Evolutionary conservation across 2,888 invertebrate species (phyloP), one percentile per base, ranked within the genome.

Genomic region (Callyntrura sp.): DNA sequence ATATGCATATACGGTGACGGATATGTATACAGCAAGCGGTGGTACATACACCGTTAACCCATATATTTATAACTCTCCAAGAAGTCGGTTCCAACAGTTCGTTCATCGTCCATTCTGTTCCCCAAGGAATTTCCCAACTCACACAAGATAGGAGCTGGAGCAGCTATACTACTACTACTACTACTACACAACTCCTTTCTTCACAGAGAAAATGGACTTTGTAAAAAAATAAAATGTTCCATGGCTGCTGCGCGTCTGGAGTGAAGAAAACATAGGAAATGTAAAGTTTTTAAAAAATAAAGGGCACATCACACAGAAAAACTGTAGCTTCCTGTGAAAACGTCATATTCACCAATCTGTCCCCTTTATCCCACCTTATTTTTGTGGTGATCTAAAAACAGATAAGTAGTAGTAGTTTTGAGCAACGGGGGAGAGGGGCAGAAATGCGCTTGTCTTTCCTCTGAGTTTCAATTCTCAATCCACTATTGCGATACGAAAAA

Each of bases 31-130:
- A 45, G 14, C 43, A 35, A 35, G 6, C 6, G 35, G 35, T 35
- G 2, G 35, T 35, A 35, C 35, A 35, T 35, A 35, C 35, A 35
- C 35, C 35, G 35, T 35, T 35, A 35, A 35, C 35, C 35, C 35
- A 35, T 35, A 35, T 35, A 35, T 35, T 35, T 35, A 35, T 51
- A 35, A 12, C 60, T 86, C 65, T 79, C 57, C 45, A 62, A 65
- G 73, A 85, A 90, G 85, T 60, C 73, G 83, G 84, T 48, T 90
- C 82, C 85, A 73, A 51, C 85, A 90, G 85, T 90, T 85, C 79
- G 85, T 85, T 84, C 90, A 85, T 90, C 79, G 90, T 85, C 90
- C 90, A 85, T 85, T 84, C 83, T 81, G 20, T 43, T 28, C 51
- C 88, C 82, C 85, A 20, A 23, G 35, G 85, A 85, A 90, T 81